phyloP scores from a whole-genome alignment of 2,797 vertebrate species.

The Adelosebastes latens region DNA sequence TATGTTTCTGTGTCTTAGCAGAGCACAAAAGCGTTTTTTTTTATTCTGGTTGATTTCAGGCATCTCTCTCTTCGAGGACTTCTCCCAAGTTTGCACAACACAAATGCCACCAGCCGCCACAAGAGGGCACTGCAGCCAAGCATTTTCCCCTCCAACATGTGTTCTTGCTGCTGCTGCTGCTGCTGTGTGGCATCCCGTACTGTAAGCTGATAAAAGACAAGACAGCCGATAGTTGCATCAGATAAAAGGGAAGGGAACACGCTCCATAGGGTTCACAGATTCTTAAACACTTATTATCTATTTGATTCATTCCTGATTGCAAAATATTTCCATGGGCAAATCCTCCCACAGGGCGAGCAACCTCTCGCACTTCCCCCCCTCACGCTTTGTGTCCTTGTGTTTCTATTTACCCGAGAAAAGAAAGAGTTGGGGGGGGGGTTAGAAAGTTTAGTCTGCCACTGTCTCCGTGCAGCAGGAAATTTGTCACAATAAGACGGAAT shows the following conservation, averaged over 20 bases:
- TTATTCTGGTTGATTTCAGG: neutral
- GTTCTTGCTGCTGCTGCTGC: slow-evolving; percentile 15
- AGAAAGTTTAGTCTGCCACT: slow-evolving; percentile 61
- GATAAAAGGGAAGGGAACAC: slow-evolving; percentile 73
- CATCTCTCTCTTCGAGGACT: slow-evolving; percentile 22
- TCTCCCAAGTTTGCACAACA: slow-evolving; percentile 36
- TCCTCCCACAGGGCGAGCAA: slow-evolving; percentile 76
- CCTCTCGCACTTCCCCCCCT: slow-evolving; percentile 38
- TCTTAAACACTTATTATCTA: slow-evolving; percentile 86
- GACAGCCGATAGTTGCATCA: slow-evolving; percentile 73
- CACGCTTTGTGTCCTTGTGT: slow-evolving; percentile 74
- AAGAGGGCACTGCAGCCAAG: slow-evolving; percentile 86
- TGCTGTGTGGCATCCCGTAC: slow-evolving; percentile 71
- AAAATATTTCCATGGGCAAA: slow-evolving; percentile 83
- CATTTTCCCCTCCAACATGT: slow-evolving; percentile 44
- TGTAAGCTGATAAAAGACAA: slow-evolving; percentile 77
- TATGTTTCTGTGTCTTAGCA: neutral
- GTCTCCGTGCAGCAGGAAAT: slow-evolving; percentile 39
- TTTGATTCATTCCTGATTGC: slow-evolving; percentile 84
- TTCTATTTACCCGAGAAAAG: slow-evolving; percentile 67
- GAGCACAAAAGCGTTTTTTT: neutral
- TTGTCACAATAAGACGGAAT: slow-evolving; percentile 55
- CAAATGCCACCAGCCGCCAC: slow-evolving; percentile 55
- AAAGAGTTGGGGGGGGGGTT: neutral
- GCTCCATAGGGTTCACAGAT: slow-evolving; percentile 80